These are phyloP conservation scores for Nannoperca obscura DNA, from an alignment of 2,797 vertebrate genomes.

Conservation along the genomic window DNA sequence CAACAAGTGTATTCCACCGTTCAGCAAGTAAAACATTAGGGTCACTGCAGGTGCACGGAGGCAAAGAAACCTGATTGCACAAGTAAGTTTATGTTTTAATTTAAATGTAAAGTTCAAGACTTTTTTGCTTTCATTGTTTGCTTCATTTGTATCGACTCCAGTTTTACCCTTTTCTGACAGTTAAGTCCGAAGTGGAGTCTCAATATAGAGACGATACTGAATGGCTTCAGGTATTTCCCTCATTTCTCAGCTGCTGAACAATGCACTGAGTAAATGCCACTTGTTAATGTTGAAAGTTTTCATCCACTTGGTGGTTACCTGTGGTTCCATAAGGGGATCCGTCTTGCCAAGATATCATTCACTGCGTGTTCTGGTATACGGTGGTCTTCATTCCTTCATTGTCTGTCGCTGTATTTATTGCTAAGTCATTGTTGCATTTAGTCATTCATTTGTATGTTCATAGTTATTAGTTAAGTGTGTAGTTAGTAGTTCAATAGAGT, in stretches of 20 bases:
- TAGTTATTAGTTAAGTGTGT: too few relatives aligned
- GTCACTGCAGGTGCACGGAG: neutral
- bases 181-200: too few relatives aligned
- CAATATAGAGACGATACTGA: neutral
- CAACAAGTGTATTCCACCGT: neutral
- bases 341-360: neutral
- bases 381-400: neutral
- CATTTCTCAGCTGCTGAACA: too few relatives aligned
- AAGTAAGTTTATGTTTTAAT: too few relatives aligned
- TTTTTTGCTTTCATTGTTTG: neutral
- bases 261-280: neutral
- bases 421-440: too few relatives aligned
- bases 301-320: neutral
- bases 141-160: neutral
- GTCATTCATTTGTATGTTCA: too few relatives aligned
- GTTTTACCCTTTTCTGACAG: too few relatives aligned
- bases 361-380: neutral
- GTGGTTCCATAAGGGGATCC: neutral
- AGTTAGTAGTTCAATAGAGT: too few relatives aligned
- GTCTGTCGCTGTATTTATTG: neutral
- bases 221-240: neutral
- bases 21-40: neutral
- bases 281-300: neutral
- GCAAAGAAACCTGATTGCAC: neutral
- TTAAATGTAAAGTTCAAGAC: neutral